A percentile compares a stretch with the other conserved stretches of the same genome.
Conservation (phyloP, 2,797 vertebrate species). For the Leptatherina wallacei region DNA sequence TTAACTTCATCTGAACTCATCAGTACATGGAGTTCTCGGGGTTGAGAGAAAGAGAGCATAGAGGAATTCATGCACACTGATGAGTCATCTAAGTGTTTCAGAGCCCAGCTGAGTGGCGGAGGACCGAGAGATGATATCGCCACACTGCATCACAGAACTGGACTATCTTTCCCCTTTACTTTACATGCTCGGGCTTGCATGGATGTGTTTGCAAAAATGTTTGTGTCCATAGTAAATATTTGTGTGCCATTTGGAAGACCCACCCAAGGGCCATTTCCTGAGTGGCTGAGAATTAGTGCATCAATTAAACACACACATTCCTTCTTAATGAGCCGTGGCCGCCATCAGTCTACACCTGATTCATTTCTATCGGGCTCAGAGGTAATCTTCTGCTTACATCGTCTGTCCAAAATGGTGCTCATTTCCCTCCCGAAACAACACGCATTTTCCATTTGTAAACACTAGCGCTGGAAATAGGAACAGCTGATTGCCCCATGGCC, state of each 20-base stretch:
- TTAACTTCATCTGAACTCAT: slow-evolving; percentile 67
- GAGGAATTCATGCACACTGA: slow-evolving; percentile 67
- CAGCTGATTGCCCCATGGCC: slow-evolving; percentile 72
- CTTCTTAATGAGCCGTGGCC: slow-evolving; percentile 76
- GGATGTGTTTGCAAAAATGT: slow-evolving; percentile 66
- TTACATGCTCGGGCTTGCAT: slow-evolving; percentile 40
- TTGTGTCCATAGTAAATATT: slow-evolving; percentile 81
- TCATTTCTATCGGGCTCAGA: slow-evolving; percentile 71
- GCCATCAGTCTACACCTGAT: slow-evolving; percentile 72
- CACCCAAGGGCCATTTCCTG: slow-evolving; percentile 82
- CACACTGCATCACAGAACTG: slow-evolving; percentile 24
- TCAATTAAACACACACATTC: slow-evolving; percentile 73
- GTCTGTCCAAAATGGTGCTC: slow-evolving; percentile 68
- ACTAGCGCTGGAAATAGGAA: slow-evolving; percentile 65
- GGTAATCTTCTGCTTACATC: slow-evolving; percentile 74
- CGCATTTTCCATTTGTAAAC: slow-evolving; percentile 76
- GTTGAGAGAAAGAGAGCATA: slow-evolving; percentile 47
- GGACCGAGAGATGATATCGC: slow-evolving; percentile 52
- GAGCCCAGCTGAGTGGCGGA: slow-evolving; percentile 63
- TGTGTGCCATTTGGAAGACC: slow-evolving; percentile 77
- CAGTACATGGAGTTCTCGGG: slow-evolving; percentile 71
- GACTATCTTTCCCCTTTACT: slow-evolving; percentile 27
- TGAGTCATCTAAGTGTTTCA: slow-evolving; percentile 73
- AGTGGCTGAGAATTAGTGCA: slow-evolving; percentile 73
- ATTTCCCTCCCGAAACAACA: slow-evolving; percentile 75